Base-by-base conservation (phyloP, 2,797 vertebrate genomes). In the Sandelia bainsii region DNA sequence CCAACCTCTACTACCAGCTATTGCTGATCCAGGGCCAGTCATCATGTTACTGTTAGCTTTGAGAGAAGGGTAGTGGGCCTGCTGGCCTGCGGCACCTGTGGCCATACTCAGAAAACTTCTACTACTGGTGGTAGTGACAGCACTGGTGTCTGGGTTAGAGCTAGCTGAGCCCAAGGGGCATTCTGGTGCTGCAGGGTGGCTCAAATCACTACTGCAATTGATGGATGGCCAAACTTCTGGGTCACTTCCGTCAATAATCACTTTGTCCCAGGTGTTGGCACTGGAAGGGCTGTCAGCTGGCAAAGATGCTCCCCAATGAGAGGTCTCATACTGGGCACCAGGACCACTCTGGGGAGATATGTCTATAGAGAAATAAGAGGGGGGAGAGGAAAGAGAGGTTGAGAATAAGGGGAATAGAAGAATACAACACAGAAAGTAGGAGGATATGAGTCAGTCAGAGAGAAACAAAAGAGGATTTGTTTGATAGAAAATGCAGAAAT, bases 21-120 rank as follows among this genome's bases (percentile, higher is more conserved):
- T 82, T 52, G 87, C 50, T 94, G 90, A 95, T 89, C 96, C 97
- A 86, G 95, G 96, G 85, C 96, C 94, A 72, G 96, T 94, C 86
- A 94, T 93, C 72, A 96, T 95, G 83, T 92, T 96, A 96, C 94
- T 94, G 85, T 95, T 96, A 61, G 94, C 88, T 95, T 98, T 98
- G 90, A 96, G 96, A 93, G 95, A 91, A 56, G 91, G 66, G 80
- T 95, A 94, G 89, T 97, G 97, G 93, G 96, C 95, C 94, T 96
- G 97, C 90, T 96, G 97, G 94, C 95, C 95, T 87, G 95, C 92
- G 46, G 93, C 89, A 93, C 96, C 96, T 88, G 97, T 97, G 94
- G 98, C 97, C 97, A 99, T 98, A 94, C 96, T 97, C 95, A 94
- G 94, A 93, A 93, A 96, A 95, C 90, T 86, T 85, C 82, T 90